Evolutionary conservation across 2,797 vertebrate genomes (phyloP).

Genomic region (Astyanax mexicanus): DNA sequence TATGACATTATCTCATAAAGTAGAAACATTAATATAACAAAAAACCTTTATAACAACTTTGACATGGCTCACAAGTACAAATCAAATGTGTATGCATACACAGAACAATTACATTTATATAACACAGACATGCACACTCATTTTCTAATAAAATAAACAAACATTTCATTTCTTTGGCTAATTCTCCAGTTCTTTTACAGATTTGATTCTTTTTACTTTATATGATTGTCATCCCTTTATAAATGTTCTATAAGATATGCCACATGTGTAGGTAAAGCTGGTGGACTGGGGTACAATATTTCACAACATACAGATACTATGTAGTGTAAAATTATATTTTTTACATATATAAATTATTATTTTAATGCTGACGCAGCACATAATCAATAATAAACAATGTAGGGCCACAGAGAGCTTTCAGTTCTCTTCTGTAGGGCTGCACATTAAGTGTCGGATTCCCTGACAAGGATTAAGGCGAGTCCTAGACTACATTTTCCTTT

Average conservation of each 20-base stretch:
- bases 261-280: not conserved
- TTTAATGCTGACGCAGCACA: not conserved
- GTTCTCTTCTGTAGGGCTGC: not conserved
- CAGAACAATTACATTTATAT: not conserved
- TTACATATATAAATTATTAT: not conserved
- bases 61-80: slow-evolving; percentile 1
- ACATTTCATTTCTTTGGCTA: slow-evolving; percentile 54
- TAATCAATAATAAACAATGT: not conserved
- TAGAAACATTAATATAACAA: not conserved
- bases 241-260: not conserved
- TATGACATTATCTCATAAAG: too few relatives aligned
- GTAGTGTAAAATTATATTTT: slow-evolving; percentile 7
- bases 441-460: too few relatives aligned
- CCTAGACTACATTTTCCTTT: too few relatives aligned
- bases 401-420: not conserved
- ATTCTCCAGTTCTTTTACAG: slow-evolving; percentile 40
- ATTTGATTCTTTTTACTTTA: not conserved
- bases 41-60: not conserved
- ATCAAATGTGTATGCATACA: not conserved
- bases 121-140: not conserved
- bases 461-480: too few relatives aligned
- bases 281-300: not conserved
- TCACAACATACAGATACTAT: not conserved
- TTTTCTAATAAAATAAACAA: not conserved
- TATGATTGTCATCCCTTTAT: slow-evolving; percentile 15